Percentiles rank a stretch among this genome's conserved stretches.
Evolutionary conservation across 1,140 invertebrate genomes (phyloP).

Genomic region (Gonatopus flavifemur): DNA sequence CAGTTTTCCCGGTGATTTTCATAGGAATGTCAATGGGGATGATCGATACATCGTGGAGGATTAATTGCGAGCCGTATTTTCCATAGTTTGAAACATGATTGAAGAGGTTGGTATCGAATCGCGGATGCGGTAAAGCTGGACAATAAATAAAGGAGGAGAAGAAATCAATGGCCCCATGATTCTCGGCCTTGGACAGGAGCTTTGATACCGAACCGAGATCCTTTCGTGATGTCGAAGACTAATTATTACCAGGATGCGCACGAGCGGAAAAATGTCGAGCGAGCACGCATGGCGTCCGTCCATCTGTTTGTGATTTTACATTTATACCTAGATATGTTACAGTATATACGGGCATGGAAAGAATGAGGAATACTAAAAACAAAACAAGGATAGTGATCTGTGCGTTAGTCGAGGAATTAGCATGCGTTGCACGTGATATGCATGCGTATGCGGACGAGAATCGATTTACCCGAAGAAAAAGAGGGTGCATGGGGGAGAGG

Average conservation of each 20-base stretch:
- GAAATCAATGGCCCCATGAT: constrained; percentile 7
- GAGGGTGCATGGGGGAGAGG: too few species aligned
- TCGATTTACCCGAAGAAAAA: constrained; percentile 15
- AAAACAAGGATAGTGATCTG: not conserved
- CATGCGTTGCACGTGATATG: constrained; percentile 20
- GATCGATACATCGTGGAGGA: too few species aligned
- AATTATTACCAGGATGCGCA: constrained; percentile 15
- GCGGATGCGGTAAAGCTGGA: too few species aligned
- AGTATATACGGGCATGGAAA: too few species aligned
- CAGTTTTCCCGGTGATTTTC: not conserved
- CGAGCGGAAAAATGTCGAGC: not conserved
- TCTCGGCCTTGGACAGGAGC: constrained; percentile 7
- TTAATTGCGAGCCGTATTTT: too few species aligned
- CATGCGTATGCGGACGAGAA: constrained; percentile 14
- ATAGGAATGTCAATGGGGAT: too few species aligned
- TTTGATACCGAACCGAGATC: too few species aligned
- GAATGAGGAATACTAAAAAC: not conserved
- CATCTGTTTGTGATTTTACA: not conserved
- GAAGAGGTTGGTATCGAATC: too few species aligned
- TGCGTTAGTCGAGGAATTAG: constrained; percentile 20
- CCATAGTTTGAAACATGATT: too few species aligned
- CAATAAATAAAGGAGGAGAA: too few species aligned
- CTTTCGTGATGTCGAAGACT: constrained; percentile 6
- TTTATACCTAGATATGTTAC: too few species aligned
- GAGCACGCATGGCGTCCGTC: not conserved